Evolutionary conservation across 2,797 vertebrate genomes (phyloP).

Genomic region (Hyperoplus lanceolatus): DNA sequence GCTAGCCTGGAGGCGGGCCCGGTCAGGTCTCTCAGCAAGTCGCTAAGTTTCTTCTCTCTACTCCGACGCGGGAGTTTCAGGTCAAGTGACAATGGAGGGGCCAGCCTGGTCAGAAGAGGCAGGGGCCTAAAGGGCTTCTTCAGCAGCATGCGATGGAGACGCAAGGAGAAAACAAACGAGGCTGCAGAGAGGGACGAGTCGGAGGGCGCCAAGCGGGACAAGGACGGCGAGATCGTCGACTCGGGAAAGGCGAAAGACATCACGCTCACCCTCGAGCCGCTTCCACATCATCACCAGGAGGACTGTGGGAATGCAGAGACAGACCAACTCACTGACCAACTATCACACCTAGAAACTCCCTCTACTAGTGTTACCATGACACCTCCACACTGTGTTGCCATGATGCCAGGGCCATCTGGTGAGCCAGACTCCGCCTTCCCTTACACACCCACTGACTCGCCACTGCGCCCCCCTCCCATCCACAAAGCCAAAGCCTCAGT

Average conservation of each 20-base stretch:
- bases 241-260: conserved; percentile 80
- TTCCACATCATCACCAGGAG: conserved; percentile 75
- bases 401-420: conserved; percentile 75
- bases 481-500: conserved; percentile 79
- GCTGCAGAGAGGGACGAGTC: conserved; percentile 73
- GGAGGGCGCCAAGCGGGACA: conserved; percentile 53
- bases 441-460: conserved; percentile 76
- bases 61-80: conserved; percentile 90
- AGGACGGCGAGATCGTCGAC: conserved; percentile 61
- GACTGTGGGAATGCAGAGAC: conserved; percentile 73
- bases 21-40: conserved; percentile 91
- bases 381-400: conserved; percentile 72
- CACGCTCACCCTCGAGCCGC: conserved; percentile 85
- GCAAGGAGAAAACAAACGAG: conserved; percentile 88
- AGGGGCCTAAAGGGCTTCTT: conserved; percentile 94
- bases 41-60: conserved; percentile 96
- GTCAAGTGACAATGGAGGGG: conserved; percentile 85
- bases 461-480: conserved; percentile 72
- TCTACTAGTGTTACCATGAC: conserved; percentile 83
- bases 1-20: conserved; percentile 82
- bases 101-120: conserved; percentile 89
- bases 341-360: conserved; percentile 73
- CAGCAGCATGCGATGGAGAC: conserved; percentile 95
- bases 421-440: conserved; percentile 75
- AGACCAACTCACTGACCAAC: conserved; percentile 39